Base-by-base conservation (phyloP, 2,113 vertebrate genomes). In the Numida meleagris region DNA sequence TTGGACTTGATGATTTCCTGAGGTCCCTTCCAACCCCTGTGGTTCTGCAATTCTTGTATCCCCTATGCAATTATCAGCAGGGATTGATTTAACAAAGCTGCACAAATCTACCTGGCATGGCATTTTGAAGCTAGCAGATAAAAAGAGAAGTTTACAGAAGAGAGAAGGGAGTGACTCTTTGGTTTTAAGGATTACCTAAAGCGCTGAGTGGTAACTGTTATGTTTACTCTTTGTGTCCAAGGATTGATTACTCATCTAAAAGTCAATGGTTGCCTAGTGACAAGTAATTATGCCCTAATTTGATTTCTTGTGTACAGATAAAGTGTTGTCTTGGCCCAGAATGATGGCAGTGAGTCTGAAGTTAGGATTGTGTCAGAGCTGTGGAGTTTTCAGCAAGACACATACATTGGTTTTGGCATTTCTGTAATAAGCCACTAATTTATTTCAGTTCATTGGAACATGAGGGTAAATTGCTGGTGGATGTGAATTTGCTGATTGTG, bases 181-280 rank as follows among this genome's bases (percentile, higher is more conserved):
- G 18, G 38, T 57, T 94, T 66, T 74, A 74, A 27, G 48, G 11
- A 70, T 71, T 73, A 81, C 43, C 77, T 55, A 53, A 91, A 59
- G 11, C 46, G 45, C 21, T 87, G 61, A 33, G 40, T 59, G 23
- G 17, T 87, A 78, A 27, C 12, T 87, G 4, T 70, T 62, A 16
- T 65, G 19, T 62, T 66, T 78, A 75, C 74, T 71, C 40, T 79
- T 82, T 92, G 29, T 82, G 25, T 27, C 19, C 17, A 45, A 14
- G 14, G 57, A 66, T 33, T 80, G 67, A 85, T 62, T 34, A 29
- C 27, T 82, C 18, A 34, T 89, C 53, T 82, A 50, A 68, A 88
- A 90, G 83, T 82, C 48, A 81, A n/a, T 57, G 42, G 50, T 77
- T 94, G 50, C 55, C 55, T 79, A 62, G 33, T 74, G 55, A 82